Conservation (phyloP, 2,113 vertebrate species). For the Butorides virescens region DNA sequence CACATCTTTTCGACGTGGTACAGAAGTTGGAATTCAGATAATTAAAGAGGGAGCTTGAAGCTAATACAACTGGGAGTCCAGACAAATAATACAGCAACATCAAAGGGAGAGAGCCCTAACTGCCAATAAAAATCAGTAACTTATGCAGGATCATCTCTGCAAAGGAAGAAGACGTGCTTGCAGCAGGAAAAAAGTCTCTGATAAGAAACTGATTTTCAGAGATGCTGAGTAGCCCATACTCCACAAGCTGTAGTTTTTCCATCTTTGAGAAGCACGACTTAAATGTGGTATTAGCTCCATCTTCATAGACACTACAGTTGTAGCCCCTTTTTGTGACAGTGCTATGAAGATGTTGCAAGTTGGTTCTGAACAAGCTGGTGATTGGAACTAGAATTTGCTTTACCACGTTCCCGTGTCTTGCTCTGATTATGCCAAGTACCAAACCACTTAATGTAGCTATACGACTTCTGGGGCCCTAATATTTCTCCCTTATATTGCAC, state of each 20-base stretch:
- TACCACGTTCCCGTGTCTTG: fast-evolving
- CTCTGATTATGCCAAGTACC: neutral
- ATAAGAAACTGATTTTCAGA: neutral
- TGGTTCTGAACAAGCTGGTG: neutral
- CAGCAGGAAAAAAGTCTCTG: neutral
- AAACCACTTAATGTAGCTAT: neutral
- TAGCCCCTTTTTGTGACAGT: neutral
- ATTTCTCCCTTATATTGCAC: neutral
- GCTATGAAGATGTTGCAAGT: neutral
- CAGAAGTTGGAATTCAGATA: neutral
- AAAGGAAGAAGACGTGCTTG: neutral
- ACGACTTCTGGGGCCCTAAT: neutral
- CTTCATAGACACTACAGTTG: neutral
- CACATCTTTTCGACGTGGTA: neutral
- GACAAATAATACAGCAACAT: neutral
- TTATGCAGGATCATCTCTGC: neutral
- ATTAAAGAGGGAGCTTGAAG: slow-evolving; percentile 13
- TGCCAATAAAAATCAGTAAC: slow-evolving; percentile 30
- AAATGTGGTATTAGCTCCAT: neutral
- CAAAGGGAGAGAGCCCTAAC: slow-evolving; percentile 12
- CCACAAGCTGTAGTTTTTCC: neutral
- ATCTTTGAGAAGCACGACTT: neutral
- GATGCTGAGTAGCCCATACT: neutral
- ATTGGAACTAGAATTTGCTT: neutral
- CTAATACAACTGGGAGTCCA: neutral